Evolutionary conservation across 2,888 invertebrate genomes (phyloP).

Genomic region (Baccha elongata): DNA sequence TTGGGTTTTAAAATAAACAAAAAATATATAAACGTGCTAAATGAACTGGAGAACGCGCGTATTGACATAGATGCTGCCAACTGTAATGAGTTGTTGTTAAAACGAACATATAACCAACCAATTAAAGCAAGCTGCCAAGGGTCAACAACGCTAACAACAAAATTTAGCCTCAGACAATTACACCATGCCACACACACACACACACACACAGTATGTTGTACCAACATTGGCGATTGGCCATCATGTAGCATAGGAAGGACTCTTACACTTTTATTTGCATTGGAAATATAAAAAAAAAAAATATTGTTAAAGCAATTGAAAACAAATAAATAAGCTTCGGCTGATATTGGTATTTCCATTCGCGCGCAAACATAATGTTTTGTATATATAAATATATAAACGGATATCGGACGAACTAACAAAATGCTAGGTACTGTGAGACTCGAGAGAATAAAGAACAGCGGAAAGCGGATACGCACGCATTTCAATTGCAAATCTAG

Average conservation of each 20-base stretch:
- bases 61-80: constrained; percentile 54
- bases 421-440: constrained; percentile 8
- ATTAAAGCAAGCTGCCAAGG: constrained; percentile 61
- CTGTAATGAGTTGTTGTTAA: constrained; percentile 56
- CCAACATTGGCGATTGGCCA: constrained; percentile 11
- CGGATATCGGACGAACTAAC: not conserved
- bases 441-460: not conserved
- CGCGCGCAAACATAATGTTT: constrained; percentile 62
- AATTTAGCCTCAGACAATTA: constrained; percentile 57
- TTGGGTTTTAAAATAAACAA: constrained; percentile 8
- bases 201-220: not conserved
- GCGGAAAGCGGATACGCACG: constrained; percentile 42
- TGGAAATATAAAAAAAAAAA: constrained; percentile 19
- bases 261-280: constrained; percentile 49
- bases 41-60: constrained; percentile 52
- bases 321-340: constrained; percentile 70
- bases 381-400: not conserved
- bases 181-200: constrained; percentile 24
- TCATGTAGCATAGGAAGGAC: constrained; percentile 30
- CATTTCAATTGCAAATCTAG: constrained; percentile 73
- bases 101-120: constrained; percentile 49
- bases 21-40: constrained; percentile 38
- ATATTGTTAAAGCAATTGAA: constrained; percentile 70
- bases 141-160: constrained; percentile 69
- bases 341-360: constrained; percentile 67